Base-by-base conservation (phyloP, 2,797 vertebrate species). In the Takifugu rubripes region DNA sequence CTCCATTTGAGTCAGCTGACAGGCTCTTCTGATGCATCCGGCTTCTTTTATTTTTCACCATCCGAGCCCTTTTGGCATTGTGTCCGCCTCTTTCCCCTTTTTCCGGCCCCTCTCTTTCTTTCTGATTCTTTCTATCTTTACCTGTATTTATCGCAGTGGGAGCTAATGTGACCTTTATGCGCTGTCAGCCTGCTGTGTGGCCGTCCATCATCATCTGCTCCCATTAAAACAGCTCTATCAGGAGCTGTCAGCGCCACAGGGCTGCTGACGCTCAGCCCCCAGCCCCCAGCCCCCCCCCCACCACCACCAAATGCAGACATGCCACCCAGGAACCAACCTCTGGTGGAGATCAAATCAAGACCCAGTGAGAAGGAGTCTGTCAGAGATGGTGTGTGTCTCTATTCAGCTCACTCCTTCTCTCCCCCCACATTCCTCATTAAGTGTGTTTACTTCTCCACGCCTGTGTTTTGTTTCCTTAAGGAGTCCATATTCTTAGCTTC, bases 101-200 rank as follows among this genome's bases (percentile, higher is more conserved):
- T 54, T 45, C 9, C 26, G 8, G 50, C 42, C 42, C 50, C 48
- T 12, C 1, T 12, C 6, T 55, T 3, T 29, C 27, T 5, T 5
- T 29, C 27, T 29, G 27, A 29, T 29, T 29, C 27, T 7, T 29
- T 29, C 27, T 7, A 29, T 29, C 61, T 53, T 40, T 67, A 44
- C 57, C 53, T 74, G 73, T 44, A 56, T 76, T 67, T 69, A 60
- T 75, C 59, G 58, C 79, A 64, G 73, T 67, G 77, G 70, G 70
- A 70, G 77, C 78, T 88, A 85, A 88, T 83, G 79, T 89, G 84
- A 89, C 87, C 85, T 90, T 89, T 86, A 78, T 64, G 78, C 75
- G 84, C 82, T 78, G 84, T 88, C 89, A 84, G 77, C 68, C 77
- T 43, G 25, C 74, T 52, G 50, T n/a, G 3, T 70, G 72, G 70